These are phyloP conservation scores for Mesorhabditis spiculigera DNA, from an alignment of 2,888 invertebrate species.

Conservation along the genomic window DNA sequence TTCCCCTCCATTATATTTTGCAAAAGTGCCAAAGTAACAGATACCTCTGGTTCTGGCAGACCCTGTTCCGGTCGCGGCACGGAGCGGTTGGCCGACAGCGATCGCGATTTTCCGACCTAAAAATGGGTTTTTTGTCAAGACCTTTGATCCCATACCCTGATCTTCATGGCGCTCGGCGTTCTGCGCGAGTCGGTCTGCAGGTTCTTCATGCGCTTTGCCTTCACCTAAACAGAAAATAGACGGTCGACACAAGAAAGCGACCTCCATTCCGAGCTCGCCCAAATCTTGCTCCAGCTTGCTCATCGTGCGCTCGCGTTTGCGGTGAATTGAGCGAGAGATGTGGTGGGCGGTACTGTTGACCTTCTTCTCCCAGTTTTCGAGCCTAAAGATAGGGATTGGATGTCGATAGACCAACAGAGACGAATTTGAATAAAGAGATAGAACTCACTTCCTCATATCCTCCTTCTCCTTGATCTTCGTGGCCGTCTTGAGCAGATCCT, in stretches of 20 bases:
- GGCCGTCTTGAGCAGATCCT: conserved; percentile 66
- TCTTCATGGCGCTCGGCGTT: conserved; percentile 47
- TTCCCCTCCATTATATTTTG: too few species aligned
- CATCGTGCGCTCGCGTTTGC: conserved; percentile 70
- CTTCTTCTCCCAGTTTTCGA: conserved; percentile 79
- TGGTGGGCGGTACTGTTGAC: conserved; percentile 51
- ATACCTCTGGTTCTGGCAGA: conserved; percentile 45
- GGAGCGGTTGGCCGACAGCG: conserved; percentile 42
- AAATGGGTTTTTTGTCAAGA: neutral
- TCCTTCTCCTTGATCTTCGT: conserved; percentile 78
- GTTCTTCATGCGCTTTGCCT: conserved; percentile 51
- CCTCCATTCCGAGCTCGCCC: conserved; percentile 77
- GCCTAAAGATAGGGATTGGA: conserved; percentile 59
- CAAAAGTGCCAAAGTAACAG: neutral
- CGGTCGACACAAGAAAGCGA: conserved; percentile 9
- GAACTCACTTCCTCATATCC: conserved; percentile 63
- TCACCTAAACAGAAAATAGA: conserved; percentile 15
- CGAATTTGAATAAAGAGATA: conserved; percentile 1
- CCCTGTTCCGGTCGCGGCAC: conserved; percentile 48
- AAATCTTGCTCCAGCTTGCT: conserved; percentile 74
- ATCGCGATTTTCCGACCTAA: conserved; percentile 42
- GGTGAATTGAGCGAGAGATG: conserved; percentile 35
- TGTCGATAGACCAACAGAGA: neutral
- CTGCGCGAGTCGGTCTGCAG: conserved; percentile 42
- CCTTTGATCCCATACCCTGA: conserved; percentile 11